A percentile compares a stretch with the other conserved stretches of the same genome.
phyloP scores from a whole-genome alignment of 2,797 vertebrate genomes.

The Neomorphus geoffroyi region DNA sequence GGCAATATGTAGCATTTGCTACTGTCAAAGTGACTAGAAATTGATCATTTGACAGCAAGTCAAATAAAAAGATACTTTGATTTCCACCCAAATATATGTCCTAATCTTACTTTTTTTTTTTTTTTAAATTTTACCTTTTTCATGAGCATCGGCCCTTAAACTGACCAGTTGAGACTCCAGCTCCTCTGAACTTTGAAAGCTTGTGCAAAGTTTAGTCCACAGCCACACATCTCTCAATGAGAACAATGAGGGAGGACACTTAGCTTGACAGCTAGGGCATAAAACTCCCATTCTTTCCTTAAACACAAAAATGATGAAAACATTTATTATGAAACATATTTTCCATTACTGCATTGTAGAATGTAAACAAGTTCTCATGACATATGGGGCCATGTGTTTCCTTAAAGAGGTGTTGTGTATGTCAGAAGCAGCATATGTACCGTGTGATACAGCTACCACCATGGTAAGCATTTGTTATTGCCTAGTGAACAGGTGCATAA shows the following conservation, averaged over 20 bases:
- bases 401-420: constrained; percentile 81
- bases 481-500: constrained; percentile 75
- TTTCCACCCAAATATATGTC: neutral
- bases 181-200: neutral
- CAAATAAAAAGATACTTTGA: neutral
- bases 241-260: constrained; percentile 55
- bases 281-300: constrained; percentile 67
- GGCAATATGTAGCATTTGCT: neutral
- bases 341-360: constrained; percentile 74
- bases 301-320: constrained; percentile 75
- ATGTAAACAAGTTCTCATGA: constrained; percentile 77
- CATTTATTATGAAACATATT: constrained; percentile 79
- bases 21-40: neutral
- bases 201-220: neutral
- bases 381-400: constrained; percentile 82
- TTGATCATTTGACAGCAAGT: neutral
- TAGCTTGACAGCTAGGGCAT: constrained; percentile 37
- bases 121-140: neutral
- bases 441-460: constrained; percentile 76
- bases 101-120: too few species aligned
- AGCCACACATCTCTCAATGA: neutral
- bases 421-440: constrained; percentile 74
- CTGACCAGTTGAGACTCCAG: neutral
- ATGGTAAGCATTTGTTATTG: constrained; percentile 66
- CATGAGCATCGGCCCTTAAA: neutral